Evolutionary conservation across 1,140 invertebrate genomes (phyloP).

Genomic region (Riptortus pedestris): DNA sequence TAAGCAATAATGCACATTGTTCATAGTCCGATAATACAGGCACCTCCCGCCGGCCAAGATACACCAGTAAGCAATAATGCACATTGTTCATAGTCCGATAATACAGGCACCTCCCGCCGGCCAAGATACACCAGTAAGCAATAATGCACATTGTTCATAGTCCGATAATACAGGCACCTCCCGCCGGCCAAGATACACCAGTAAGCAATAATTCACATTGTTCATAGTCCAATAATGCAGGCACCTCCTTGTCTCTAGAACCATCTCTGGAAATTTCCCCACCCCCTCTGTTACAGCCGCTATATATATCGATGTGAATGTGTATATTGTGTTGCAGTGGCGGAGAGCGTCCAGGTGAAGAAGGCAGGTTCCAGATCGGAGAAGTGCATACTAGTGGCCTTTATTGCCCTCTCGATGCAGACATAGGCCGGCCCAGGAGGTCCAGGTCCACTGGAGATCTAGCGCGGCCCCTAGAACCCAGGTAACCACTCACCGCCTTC

Average conservation of each 20-base stretch:
- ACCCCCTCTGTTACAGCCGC: no score
- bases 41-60: neutral
- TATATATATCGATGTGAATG: no score
- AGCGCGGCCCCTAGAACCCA: constrained; percentile 23
- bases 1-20: no score
- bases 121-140: no score
- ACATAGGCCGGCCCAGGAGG: constrained; percentile 36
- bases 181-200: neutral
- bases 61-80: no score
- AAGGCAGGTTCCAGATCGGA: constrained; percentile 44
- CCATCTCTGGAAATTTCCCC: no score
- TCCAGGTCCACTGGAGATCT: constrained; percentile 45
- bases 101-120: neutral
- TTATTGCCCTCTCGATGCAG: constrained; percentile 36
- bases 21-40: neutral
- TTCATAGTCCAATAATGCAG: neutral
- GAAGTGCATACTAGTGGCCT: constrained; percentile 42
- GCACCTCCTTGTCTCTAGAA: no score
- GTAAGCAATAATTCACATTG: no score
- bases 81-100: no score
- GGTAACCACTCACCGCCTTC: constrained; percentile 33
- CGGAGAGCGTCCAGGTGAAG: constrained; percentile 37
- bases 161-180: neutral
- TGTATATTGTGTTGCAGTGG: no score
- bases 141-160: no score